Evolutionary conservation across 1,140 invertebrate genomes (phyloP), one percentile per base, ranked within the genome.

Genomic region (Manduca sexta): DNA sequence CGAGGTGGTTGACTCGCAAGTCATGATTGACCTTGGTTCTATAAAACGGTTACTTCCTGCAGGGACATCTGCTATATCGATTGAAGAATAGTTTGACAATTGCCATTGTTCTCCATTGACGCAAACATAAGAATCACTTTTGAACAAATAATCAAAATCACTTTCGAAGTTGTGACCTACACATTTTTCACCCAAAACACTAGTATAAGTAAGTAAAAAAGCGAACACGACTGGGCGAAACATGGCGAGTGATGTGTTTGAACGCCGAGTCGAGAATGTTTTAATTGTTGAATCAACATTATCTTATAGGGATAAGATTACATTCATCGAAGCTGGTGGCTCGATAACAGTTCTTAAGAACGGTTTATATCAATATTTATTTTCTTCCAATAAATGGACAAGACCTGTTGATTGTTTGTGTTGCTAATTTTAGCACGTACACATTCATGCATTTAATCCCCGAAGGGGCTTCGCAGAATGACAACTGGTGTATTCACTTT

Each of bases 231-330:
- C 14, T 15, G 15, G 11, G 5, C 18, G 33, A n/a, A 14, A 35
- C 43, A 45, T 45, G 10, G 30, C 35, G 12, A 18, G 12, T 45
- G 43, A 35, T 12, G 31, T 35, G 18, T 34, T 45, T 14, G 10
- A 45, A 11, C 33, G 14, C 17, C 17, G 8, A 35, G n/a, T 45
- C 34, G 11, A 16, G 43, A 45, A 45, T 45, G 43, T 16, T 45
- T 35, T 34, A 45, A 35, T 38, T 55, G 18, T 30, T 55, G 35
- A 55, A 47, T 31, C 49, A 43, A 17, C 44, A 39, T 55, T 55
- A 55, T 55, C 52, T 26, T 26, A 26, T 26, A 17, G 18, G 49
- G 54, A 56, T 56, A 56, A 56, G 54, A 56, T 56, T 51, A 51
- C 21, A 43, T 43, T 45, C 43, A 51, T 51, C 54, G 40, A 47